These are phyloP conservation scores for Stictocephala bisonia DNA, from an alignment of 2,888 invertebrate species.

Conservation along the genomic window DNA sequence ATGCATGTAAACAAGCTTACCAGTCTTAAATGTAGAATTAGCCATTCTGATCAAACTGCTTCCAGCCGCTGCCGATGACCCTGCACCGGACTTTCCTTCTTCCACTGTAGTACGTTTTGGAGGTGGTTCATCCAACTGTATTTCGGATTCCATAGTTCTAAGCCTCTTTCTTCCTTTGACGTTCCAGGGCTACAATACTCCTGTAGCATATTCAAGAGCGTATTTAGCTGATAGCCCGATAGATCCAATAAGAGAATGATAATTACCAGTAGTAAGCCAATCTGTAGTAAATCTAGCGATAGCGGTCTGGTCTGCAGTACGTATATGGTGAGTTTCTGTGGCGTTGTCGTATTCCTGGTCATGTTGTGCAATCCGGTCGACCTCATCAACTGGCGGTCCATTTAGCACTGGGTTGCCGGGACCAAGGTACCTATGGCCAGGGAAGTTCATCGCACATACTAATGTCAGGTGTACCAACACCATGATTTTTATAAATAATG, in stretches of 20 bases:
- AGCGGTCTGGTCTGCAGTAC: slow-evolving; percentile 9
- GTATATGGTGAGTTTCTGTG: not conserved
- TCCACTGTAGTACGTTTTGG: not conserved
- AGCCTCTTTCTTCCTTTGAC: too few relatives aligned
- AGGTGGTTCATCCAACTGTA: too few relatives aligned
- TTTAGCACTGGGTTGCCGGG: too few relatives aligned
- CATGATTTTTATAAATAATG: too few relatives aligned
- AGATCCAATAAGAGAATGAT: slow-evolving; percentile 16
- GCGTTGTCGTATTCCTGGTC: not conserved
- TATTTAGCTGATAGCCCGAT: not conserved
- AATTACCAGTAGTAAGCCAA: slow-evolving; percentile 32
- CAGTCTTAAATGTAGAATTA: not conserved
- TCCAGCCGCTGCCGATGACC: not conserved
- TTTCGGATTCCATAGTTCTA: too few relatives aligned
- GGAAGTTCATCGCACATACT: slow-evolving; percentile 37
- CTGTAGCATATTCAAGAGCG: not conserved
- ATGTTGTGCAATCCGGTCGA: too few relatives aligned
- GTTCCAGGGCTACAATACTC: slow-evolving; percentile 21
- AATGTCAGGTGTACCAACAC: too few relatives aligned
- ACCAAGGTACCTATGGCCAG: slow-evolving; percentile 33
- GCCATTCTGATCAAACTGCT: not conserved
- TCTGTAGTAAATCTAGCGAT: not conserved
- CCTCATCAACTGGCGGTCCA: too few relatives aligned
- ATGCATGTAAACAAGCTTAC: not conserved
- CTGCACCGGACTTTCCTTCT: not conserved